phyloP scores from a whole-genome alignment of 35 echinoderm and acorn worm species.

The Ophioderma brevispina region DNA sequence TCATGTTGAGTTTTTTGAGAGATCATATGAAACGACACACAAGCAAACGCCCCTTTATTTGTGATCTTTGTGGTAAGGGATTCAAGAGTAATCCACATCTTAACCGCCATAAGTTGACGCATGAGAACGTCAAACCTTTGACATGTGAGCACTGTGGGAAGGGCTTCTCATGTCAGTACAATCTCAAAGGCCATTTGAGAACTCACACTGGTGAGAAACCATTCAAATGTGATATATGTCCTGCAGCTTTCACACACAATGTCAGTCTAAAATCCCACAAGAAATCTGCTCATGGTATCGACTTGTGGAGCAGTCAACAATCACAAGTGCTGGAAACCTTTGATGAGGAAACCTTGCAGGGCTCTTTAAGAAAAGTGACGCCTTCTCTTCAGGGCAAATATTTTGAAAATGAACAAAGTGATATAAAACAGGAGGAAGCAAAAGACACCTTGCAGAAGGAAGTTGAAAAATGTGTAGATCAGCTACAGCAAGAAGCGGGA shows the following conservation, averaged over 20 bases:
- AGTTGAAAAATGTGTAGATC: too few relatives aligned
- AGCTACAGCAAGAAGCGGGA: too few relatives aligned
- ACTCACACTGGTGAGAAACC: conserved; percentile 74
- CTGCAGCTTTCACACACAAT: conserved; percentile 48
- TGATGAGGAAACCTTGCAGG: background rate
- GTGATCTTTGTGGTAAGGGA: conserved; percentile 25
- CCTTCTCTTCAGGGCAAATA: background rate
- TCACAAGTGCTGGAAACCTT: conserved; percentile 8
- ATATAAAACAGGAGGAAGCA: too few relatives aligned
- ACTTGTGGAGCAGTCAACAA: conserved; percentile 22
- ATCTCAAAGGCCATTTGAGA: conserved; percentile 51
- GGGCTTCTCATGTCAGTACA: conserved; percentile 42
- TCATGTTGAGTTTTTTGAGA: conserved; percentile 12
- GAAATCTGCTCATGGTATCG: conserved; percentile 46
- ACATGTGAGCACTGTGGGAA: conserved; percentile 36
- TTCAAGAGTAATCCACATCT: conserved; percentile 32
- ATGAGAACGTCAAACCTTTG: conserved; percentile 40
- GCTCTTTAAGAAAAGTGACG: background rate
- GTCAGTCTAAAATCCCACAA: conserved; percentile 63
- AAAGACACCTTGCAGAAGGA: too few relatives aligned
- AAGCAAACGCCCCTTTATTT: conserved; percentile 26
- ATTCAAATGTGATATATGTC: conserved; percentile 66
- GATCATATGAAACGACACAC: conserved; percentile 35
- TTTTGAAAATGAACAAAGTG: too few relatives aligned
- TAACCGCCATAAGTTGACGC: conserved; percentile 1